Evolutionary conservation across 2,888 invertebrate genomes (phyloP), one percentile per base, ranked within the genome.

Genomic region (Ectemnius continuus): DNA sequence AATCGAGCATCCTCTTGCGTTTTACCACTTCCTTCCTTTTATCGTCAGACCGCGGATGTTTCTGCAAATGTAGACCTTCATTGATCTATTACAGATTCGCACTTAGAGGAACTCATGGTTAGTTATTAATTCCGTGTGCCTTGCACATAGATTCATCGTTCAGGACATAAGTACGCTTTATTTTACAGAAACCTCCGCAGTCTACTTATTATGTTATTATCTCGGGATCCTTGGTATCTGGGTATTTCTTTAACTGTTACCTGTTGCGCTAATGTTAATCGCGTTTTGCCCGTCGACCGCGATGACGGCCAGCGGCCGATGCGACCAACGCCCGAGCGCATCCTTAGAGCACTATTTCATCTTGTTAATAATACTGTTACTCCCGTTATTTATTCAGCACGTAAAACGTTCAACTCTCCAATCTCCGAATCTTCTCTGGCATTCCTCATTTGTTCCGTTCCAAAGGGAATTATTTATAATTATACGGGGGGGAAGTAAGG

Each of bases 1-100:
- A 82, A 82, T 82, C 83, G 84, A 83, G 84, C 70, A 57, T 14
- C 52, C 60, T 80, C 57, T 61, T 71, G 64, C 76, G 73, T 75
- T 70, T 36, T 67, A 70, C 73, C 57, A 79, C 59, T 65, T 70
- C 66, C 36, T 65, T 70, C 61, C 36, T 36, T 72, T 36, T 72
- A 52, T 52, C 52, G 52, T 36, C 6, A 36, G 36, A 36, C 11
- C 5, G 36, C 36, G 36, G 36, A 36, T 36, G 36, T 36, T 36
- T 36, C 1, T 36, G 36, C 36, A 36, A 36, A 36, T 11, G 6
- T 36, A 36, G 36, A 36, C 6, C 11, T 36, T 36, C 36, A 11
- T 36, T 36, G 4, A 11, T 36, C 36, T 11, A 36, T 36, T 36
- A 11, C 36, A 36, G 36, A 36, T 6, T 36, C 36, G 36, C 2